Conservation (phyloP, 2,888 invertebrate genomes). For the Tridacna crocea region DNA sequence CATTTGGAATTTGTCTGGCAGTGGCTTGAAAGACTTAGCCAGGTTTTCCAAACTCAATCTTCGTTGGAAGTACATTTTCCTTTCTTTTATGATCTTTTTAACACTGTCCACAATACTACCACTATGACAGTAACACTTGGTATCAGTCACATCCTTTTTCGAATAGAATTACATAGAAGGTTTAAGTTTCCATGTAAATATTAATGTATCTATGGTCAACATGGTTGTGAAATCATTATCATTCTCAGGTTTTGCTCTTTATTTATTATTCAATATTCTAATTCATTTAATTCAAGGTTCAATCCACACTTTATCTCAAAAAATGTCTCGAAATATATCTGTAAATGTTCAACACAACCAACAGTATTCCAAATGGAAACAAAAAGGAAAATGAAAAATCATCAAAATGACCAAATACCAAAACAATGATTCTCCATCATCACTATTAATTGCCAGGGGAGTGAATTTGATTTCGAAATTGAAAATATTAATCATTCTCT, state of each 20-base stretch:
- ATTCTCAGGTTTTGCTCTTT: too few relatives aligned
- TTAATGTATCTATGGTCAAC: neutral
- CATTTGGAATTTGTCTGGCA: slow-evolving; percentile 51
- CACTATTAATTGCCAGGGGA: too few relatives aligned
- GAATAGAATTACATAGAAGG: too few relatives aligned
- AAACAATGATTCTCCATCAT: too few relatives aligned
- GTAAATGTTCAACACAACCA: neutral
- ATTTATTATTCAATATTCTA: neutral
- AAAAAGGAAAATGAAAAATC: neutral
- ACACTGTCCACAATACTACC: too few relatives aligned
- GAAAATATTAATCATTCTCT: too few relatives aligned
- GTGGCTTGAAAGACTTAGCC: slow-evolving; percentile 44
- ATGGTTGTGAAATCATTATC: too few relatives aligned
- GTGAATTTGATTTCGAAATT: too few relatives aligned
- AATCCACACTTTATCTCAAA: neutral
- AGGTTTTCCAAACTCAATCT: slow-evolving; percentile 52
- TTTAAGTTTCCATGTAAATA: neutral
- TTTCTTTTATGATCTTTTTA: neutral
- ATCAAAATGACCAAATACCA: neutral
- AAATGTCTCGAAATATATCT: neutral
- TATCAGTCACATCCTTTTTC: too few relatives aligned
- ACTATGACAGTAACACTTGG: too few relatives aligned
- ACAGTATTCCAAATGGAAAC: neutral
- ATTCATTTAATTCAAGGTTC: neutral
- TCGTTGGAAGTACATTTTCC: slow-evolving; percentile 60